Conservation (phyloP, 2,888 invertebrate genomes). For the Erpobdella octoculata region DNA sequence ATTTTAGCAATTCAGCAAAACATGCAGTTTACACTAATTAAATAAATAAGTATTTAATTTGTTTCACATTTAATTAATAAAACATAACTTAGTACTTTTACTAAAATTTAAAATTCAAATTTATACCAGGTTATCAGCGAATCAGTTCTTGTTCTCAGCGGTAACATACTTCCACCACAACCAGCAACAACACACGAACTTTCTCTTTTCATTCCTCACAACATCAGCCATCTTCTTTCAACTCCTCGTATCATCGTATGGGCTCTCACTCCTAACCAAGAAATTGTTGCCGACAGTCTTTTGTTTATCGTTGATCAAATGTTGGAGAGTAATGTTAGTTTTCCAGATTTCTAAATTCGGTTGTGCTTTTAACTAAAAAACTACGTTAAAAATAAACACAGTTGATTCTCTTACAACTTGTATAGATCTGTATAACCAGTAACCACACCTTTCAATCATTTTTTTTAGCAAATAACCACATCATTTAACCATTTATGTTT, state of each 20-base stretch:
- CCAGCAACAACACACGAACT: background rate
- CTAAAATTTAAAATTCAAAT: too few species aligned
- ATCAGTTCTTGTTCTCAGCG: background rate
- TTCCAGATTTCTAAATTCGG: background rate
- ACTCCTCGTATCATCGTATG: constrained; percentile 12
- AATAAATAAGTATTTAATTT: too few species aligned
- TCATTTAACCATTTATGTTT: too few species aligned
- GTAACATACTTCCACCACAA: background rate
- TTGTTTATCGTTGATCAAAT: constrained; percentile 5
- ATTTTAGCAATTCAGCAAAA: too few species aligned
- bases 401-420: too few species aligned
- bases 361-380: background rate
- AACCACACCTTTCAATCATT: too few species aligned
- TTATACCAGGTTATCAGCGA: background rate
- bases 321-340: background rate
- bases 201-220: background rate
- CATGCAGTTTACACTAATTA: too few species aligned
- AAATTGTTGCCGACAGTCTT: constrained; percentile 13
- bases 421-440: too few species aligned
- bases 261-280: background rate
- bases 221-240: background rate
- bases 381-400: background rate
- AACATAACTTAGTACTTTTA: too few species aligned
- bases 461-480: too few species aligned
- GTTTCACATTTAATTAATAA: too few species aligned